phyloP scores from a whole-genome alignment of 2,797 vertebrate genomes.

The Diceros bicornis region DNA sequence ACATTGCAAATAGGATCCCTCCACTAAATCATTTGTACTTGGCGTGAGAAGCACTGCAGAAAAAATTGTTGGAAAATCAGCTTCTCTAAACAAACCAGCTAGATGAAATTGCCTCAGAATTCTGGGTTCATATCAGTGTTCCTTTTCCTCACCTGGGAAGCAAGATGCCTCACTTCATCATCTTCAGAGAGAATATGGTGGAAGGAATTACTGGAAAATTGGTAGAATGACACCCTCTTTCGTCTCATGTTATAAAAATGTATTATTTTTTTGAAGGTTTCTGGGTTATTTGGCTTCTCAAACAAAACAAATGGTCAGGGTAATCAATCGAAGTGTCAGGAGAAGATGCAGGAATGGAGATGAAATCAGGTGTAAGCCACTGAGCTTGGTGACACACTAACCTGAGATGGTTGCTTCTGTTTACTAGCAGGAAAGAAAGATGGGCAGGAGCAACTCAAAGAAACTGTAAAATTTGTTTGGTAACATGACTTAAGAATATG shows the following conservation, averaged over 20 bases:
- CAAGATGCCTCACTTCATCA: background rate
- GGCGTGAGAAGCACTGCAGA: background rate
- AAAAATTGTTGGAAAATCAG: background rate
- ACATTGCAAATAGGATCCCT: slow-evolving; percentile 64
- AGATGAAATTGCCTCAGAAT: slow-evolving; percentile 4
- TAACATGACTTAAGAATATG: background rate
- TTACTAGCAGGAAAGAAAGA: background rate
- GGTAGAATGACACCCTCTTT: background rate
- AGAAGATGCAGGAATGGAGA: background rate
- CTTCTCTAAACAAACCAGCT: background rate
- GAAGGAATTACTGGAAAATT: background rate
- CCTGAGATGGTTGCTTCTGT: background rate
- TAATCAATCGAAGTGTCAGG: background rate
- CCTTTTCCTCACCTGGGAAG: background rate
- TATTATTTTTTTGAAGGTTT: slow-evolving; percentile 6
- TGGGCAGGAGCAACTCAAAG: background rate
- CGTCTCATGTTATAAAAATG: background rate
- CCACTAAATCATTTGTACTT: background rate
- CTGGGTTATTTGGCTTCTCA: slow-evolving; percentile 44
- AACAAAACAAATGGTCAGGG: background rate
- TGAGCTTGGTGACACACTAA: background rate
- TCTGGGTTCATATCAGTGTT: background rate
- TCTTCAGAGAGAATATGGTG: background rate
- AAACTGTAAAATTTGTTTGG: background rate
- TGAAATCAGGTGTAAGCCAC: background rate